phyloP scores from a whole-genome alignment of 35 echinoderm and acorn worm genomes.

The Strongylocentrotus purpuratus region DNA sequence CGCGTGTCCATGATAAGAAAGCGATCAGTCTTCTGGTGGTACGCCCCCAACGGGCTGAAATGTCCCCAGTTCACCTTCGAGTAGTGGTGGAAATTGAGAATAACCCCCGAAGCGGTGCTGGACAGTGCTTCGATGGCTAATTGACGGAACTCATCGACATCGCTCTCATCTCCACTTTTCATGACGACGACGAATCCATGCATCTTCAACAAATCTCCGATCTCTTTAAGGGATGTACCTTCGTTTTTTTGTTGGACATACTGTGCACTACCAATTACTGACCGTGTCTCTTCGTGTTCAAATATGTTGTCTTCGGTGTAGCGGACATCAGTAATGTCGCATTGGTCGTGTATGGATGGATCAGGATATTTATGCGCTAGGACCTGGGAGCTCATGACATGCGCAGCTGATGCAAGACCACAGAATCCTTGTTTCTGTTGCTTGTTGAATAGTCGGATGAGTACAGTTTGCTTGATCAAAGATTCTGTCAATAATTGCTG shows the following conservation, averaged over 20 bases:
- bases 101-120: conserved; percentile 51
- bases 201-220: conserved; percentile 28
- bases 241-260: background rate
- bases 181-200: conserved; percentile 25
- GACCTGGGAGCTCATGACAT: conserved; percentile 67
- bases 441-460: conserved; percentile 71
- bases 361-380: conserved; percentile 41
- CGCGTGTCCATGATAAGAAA: conserved; percentile 74
- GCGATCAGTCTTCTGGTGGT: conserved; percentile 57
- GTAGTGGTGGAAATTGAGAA: conserved; percentile 58
- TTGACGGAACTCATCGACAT: conserved; percentile 62
- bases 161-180: conserved; percentile 23
- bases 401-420: conserved; percentile 64
- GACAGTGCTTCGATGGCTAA: conserved; percentile 48
- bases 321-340: conserved; percentile 7
- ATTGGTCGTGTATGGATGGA: background rate
- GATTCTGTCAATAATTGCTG: conserved; percentile 60
- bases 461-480: conserved; percentile 22
- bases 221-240: conserved; percentile 52
- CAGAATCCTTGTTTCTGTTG: conserved; percentile 66
- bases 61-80: conserved; percentile 46
- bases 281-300: conserved; percentile 52
- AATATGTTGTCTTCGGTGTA: conserved; percentile 71
- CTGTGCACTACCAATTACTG: conserved; percentile 24
- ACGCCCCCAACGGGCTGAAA: conserved; percentile 75